phyloP scores from a whole-genome alignment of 2,113 vertebrate genomes.

The Taurulus bubalis region DNA sequence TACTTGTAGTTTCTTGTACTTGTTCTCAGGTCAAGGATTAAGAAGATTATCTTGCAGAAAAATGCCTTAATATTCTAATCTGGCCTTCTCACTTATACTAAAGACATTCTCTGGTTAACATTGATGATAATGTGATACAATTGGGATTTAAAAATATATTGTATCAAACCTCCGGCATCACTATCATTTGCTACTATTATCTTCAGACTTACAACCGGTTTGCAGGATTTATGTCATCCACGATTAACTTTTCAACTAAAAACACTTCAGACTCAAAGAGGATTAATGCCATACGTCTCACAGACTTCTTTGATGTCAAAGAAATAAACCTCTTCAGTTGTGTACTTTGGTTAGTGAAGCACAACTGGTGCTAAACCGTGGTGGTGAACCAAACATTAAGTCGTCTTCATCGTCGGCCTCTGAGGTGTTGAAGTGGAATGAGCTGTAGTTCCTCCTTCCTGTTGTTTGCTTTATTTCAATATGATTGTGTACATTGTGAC shows the following conservation, averaged over 20 bases:
- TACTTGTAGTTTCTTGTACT: constrained; percentile 35
- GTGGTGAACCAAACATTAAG: constrained; percentile 49
- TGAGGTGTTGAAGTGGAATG: constrained; percentile 69
- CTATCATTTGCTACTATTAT: background rate
- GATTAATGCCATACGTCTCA: constrained; percentile 17
- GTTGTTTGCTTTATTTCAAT: constrained; percentile 48
- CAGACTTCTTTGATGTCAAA: background rate
- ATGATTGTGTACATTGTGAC: constrained; percentile 54
- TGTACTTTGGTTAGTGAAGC: constrained; percentile 6
- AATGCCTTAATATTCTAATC: constrained; percentile 59
- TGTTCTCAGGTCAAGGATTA: constrained; percentile 60
- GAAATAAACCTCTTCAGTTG: background rate
- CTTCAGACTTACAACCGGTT: background rate
- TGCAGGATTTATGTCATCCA: background rate
- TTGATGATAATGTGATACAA: constrained; percentile 18
- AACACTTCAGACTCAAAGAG: background rate
- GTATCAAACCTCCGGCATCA: background rate
- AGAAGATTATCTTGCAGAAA: constrained; percentile 72
- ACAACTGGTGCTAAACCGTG: too few species aligned
- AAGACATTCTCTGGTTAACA: background rate
- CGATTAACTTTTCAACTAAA: background rate
- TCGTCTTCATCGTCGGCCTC: constrained; percentile 22
- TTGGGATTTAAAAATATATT: background rate
- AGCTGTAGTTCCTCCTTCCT: constrained; percentile 67
- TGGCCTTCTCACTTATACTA: constrained; percentile 31